Evolutionary conservation across 2,797 vertebrate genomes (phyloP), one percentile per base, ranked within the genome.

Genomic region (Takifugu rubripes): DNA sequence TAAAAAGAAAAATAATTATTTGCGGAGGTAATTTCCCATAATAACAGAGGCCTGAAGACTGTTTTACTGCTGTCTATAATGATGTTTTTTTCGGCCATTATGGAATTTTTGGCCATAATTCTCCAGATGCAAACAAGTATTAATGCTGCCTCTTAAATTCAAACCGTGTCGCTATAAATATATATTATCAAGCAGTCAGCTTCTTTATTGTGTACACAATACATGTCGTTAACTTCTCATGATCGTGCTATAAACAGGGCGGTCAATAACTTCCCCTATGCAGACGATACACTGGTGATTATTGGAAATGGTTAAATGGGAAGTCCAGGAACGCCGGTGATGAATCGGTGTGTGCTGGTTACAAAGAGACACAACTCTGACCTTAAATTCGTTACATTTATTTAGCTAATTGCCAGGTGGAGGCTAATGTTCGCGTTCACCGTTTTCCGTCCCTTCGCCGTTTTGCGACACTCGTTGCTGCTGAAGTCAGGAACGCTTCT

Each of bases 181-280:
- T 40, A 40, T 40, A 40, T 40, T 40, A 40, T 4, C 3, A 40
- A 12, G 12, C 10, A 40, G 36, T 40, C 36, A 40, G 12, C 12
- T 40, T 40, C 31, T 33, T 10, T 33, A 8, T 31, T 31, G 31
- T 33, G 7, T 33, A 33, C 8, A 33, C 31, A 33, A 33, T 2
- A 33, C 42, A 16, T 43, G 31, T 48, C 33, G 44, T 52, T 31
- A 21, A 36, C 9, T 26, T n/a, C 3, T 2, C 0, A 6, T 5
- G 54, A 33, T 4, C 17, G 33, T 49, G 43, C 27, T 11, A 25
- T 51, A 33, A 15, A 12, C 16, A 36, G 21, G 29, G 24, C 3
- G 21, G 52, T 54, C 46, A 65, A 54, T 56, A 5, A 60, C 68
- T 68, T n/a, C 62, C 49, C 25, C 25, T 21, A 24, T 15, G n/a